Evolutionary conservation across 1,140 invertebrate species (phyloP).

Genomic region (Ceratina calcarata): DNA sequence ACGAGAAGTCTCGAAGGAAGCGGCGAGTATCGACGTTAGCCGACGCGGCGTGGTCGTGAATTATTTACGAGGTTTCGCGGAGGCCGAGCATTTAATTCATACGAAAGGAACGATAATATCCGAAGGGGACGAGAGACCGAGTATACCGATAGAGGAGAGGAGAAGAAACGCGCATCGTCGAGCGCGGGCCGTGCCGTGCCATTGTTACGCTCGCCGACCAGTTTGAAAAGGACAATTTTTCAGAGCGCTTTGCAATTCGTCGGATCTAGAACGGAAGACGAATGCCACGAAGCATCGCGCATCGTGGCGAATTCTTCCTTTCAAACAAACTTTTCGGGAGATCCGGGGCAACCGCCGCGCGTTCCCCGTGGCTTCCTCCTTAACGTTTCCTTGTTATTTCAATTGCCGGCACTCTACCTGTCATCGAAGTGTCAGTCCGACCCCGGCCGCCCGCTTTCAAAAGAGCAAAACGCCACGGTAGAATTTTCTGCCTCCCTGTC

Average conservation of each 20-base stretch:
- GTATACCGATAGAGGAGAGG: neutral
- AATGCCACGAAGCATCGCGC: slow-evolving; percentile 17
- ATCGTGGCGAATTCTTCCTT: slow-evolving; percentile 48
- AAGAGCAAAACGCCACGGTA: slow-evolving; percentile 58
- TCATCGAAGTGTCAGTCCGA: slow-evolving; percentile 56
- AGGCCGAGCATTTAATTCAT: slow-evolving; percentile 38
- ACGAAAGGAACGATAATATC: slow-evolving; percentile 46
- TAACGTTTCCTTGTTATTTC: slow-evolving; percentile 61
- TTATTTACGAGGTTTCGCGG: slow-evolving; percentile 41
- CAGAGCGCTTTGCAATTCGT: slow-evolving; percentile 45
- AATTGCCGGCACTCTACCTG: slow-evolving; percentile 65
- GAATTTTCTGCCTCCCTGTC: slow-evolving; percentile 41
- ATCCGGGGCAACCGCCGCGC: neutral
- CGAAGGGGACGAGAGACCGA: neutral
- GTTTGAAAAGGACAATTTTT: slow-evolving; percentile 60
- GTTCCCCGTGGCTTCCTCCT: slow-evolving; percentile 38
- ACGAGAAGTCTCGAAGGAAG: neutral
- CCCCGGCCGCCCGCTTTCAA: slow-evolving; percentile 34
- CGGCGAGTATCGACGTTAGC: slow-evolving; percentile 26
- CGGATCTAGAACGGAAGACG: slow-evolving; percentile 55
- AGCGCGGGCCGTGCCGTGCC: slow-evolving; percentile 1
- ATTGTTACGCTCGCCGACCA: slow-evolving; percentile 34
- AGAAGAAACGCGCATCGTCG: slow-evolving; percentile 8
- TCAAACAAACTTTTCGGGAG: slow-evolving; percentile 48
- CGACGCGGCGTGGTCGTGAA: slow-evolving; percentile 26